phyloP scores from a whole-genome alignment of 2,113 vertebrate species.

The rabbit (Oryctolagus cuniculus) region mOryCun1.1 NC_091433.1:106321001-106321500 shows the following conservation, averaged over 20 bases:
- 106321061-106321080: constrained; percentile 89
- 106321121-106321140: constrained; percentile 88
- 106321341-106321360: constrained; percentile 82
- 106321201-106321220: constrained; percentile 89
- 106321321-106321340: constrained; percentile 85
- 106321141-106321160: constrained; percentile 85
- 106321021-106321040: background rate
- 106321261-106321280: constrained; percentile 84
- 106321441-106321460: no score
- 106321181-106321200: constrained; percentile 53
- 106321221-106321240: constrained; percentile 83
- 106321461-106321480: no score
- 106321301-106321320: constrained; percentile 86
- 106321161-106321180: constrained; percentile 85
- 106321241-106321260: constrained; percentile 85
- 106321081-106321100: constrained; percentile 82
- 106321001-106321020: no score
- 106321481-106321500: no score
- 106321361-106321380: constrained; percentile 61
- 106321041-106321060: constrained; percentile 82
- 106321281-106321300: constrained; percentile 48
- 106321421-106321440: background rate
- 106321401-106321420: background rate
- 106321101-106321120: constrained; percentile 64
- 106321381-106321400: background rate